Evolutionary conservation across 2,797 vertebrate genomes (phyloP), one percentile per base, ranked within the genome.

Genomic region (Knipowitschia caucasica): DNA sequence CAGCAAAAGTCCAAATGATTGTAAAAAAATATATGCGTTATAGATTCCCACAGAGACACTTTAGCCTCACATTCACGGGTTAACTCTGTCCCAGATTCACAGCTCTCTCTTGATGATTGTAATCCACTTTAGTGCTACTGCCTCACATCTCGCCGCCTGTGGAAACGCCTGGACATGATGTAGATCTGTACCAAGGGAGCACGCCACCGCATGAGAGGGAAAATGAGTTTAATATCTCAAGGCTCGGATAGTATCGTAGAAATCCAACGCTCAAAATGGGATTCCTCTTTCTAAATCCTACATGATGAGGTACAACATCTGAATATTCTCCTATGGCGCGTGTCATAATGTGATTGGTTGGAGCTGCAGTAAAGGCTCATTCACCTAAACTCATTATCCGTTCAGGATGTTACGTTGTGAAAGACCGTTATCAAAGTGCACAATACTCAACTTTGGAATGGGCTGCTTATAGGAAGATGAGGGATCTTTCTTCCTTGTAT

Each of bases 41-140:
- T 39, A 39, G 8, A 8, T 9, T 15, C 15, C 43, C 43, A 30
- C 9, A 46, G 44, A 18, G 44, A 46, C 26, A 30, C 17, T 47
- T 47, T 20, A 47, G 4, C 17, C 5, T 30, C 27, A 47, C 44
- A 31, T 47, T 18, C 20, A 47, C 2, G 15, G 44, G 44, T 30
- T 47, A 47, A 47, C 44, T 9, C 15, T 12, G 44, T 47, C 44
- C 44, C 44, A 30, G 26, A 20, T 47, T 18, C 27, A 20, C 10
- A n/a, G 35, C 31, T 39, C 15, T 52, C 50, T 52, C 33, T 25
- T 18, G 34, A 27, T 33, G 31, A 36, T 21, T 50, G 33, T 27
- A 52, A 38, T 27, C 24, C 23, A 39, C 24, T 36, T 38, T 27
- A 35, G 4, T 9, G 23, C 18, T 7, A 25, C 31, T 25, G 43